Base-by-base conservation (phyloP, 2,888 invertebrate genomes). In the Yponomeuta malinellus region DNA sequence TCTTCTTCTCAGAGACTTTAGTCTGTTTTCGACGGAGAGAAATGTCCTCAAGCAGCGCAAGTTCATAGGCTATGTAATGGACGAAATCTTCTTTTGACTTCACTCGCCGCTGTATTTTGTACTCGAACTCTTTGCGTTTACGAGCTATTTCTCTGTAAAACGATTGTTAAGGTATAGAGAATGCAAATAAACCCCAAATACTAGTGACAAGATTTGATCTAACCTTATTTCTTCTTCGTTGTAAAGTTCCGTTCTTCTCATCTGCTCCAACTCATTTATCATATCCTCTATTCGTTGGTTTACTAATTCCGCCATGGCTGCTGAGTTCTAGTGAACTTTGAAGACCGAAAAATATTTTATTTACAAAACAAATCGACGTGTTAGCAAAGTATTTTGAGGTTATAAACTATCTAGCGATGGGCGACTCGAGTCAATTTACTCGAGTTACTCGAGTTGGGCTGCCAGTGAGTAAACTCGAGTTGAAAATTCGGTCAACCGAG, bases 241-340 rank as follows among this genome's bases (percentile, higher is more conserved):
- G 79, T 96, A 96, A 70, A 97, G 87, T 78, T 94, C 93, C 59
- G 94, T 94, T 77, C 95, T 93, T 78, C 94, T 93, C 95, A 97
- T 95, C 81, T 96, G 95, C 83, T 97, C 96, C 80, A 97, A 93
- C 83, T 96, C 96, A 74, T 95, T 95, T 78, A 97, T 93, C 93
- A 96, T 95, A 74, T 94, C 94, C 90, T 97, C 97, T 77, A 96
- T 93, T 81, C 95, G 94, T 82, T 94, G 94, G 80, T 96, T 95
- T 2, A 97, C 96, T 86, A 95, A 94, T 89, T 97, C 97, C 15
- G 96, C 96, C 97, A 97, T 97, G 79, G 81, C 43, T 37, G n/a
- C 10, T 15, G 15, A 6, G 67, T 67, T 67, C 43, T 67, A 67
- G 31, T 63, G 6, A 43, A 43, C 43, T 43, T 43, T 43, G 6